Evolutionary conservation across 2,797 vertebrate genomes (phyloP).

Genomic region (Synanceia verrucosa): DNA sequence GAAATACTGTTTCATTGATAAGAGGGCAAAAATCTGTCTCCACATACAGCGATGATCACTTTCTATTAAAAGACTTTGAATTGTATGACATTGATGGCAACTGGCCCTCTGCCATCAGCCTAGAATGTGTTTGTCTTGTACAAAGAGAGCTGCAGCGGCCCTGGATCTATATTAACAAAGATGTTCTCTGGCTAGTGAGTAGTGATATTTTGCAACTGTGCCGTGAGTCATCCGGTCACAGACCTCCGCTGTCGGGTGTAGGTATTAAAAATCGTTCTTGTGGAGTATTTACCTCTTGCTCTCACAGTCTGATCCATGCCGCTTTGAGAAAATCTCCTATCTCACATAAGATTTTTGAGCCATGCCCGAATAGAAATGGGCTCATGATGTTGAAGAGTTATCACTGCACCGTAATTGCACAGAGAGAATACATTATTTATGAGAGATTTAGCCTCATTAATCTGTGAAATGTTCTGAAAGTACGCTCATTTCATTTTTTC

Average conservation of each 20-base stretch:
- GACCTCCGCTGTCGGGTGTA: slow-evolving; percentile 9
- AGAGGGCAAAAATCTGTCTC: slow-evolving; percentile 36
- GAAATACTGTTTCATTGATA: slow-evolving; percentile 24
- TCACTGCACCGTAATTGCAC: slow-evolving; percentile 63
- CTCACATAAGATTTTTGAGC: slow-evolving; percentile 2
- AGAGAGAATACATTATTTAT: slow-evolving; percentile 71
- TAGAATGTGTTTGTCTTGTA: slow-evolving; percentile 55
- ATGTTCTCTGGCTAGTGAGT: slow-evolving; percentile 39
- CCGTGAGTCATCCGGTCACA: slow-evolving; percentile 19
- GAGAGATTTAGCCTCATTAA: slow-evolving; percentile 75
- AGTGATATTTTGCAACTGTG: slow-evolving; percentile 32
- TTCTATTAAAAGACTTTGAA: slow-evolving; percentile 52
- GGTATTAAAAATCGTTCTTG: neutral
- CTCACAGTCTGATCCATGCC: slow-evolving; percentile 31
- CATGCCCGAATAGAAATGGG: slow-evolving; percentile 36
- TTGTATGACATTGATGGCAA: slow-evolving; percentile 52
- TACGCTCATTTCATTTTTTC: slow-evolving; percentile 59
- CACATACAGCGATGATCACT: slow-evolving; percentile 30
- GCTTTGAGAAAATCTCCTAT: neutral
- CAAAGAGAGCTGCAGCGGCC: slow-evolving; percentile 35
- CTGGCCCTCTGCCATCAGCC: slow-evolving; percentile 33
- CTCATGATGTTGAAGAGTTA: slow-evolving; percentile 43
- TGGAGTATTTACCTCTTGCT: slow-evolving; percentile 25
- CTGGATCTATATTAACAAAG: slow-evolving; percentile 59
- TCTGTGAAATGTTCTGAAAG: slow-evolving; percentile 60